Evolutionary conservation across 1,140 invertebrate genomes (phyloP), one percentile per base, ranked within the genome.

Genomic region (Zaprionus taronus): DNA sequence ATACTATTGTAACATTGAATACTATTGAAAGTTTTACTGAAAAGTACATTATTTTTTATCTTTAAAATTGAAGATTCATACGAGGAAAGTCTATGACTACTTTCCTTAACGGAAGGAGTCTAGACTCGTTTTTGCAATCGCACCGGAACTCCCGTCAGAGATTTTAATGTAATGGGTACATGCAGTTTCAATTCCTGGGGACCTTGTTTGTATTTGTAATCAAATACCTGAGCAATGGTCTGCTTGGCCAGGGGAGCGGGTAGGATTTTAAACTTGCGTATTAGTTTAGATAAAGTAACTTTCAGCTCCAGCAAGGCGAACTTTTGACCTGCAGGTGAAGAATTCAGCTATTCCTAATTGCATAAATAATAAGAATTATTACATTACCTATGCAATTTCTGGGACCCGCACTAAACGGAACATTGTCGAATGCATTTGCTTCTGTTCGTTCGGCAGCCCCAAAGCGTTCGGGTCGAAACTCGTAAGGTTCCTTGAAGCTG

Each of bases 381-480:
- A 47, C 2, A 17, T 17, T 24, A 77, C 83, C 91, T 69, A 92
- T 92, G 24, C 91, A 92, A 70, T 92, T 92, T 3, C 91, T 41
- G 17, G 91, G 90, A 24, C 91, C 91, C 5, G 91, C 91, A 73
- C 91, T 92, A 73, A 96, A 96, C 53, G 95, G 95, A 44, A 96
- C 93, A 83, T 94, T 95, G 34, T 94, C 80, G 68, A 93, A 94
- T 4, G 91, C 93, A 77, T 93, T 94, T 17, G 94, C 87, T 56
- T 77, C 77, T 5, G 72, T 64, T 74, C 77, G 93, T n/a, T 92
- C 83, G 55, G 92, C 80, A 0, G 74, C 68, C 5, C 95, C 86
- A 93, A 97, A 98, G 82, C 97, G 93, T 41, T 97, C 96, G 0
- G 97, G 97, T 83, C 95, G 94, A 87, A 97, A 98, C 22, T 92